Conservation (phyloP, 2,888 invertebrate genomes). For the Leptopilina syphax region DNA sequence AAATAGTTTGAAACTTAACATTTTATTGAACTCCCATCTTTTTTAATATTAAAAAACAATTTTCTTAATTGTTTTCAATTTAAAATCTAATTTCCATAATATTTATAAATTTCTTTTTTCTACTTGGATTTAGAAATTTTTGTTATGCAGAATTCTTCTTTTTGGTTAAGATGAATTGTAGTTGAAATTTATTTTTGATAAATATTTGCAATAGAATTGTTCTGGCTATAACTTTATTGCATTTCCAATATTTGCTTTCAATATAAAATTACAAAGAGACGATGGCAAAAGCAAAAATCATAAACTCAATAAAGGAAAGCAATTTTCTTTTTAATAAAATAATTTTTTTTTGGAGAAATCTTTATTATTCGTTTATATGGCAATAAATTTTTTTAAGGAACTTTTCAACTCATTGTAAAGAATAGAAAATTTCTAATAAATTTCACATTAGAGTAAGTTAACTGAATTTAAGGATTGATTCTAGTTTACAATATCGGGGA, state of each 20-base stretch:
- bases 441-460: background rate
- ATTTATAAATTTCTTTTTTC: background rate
- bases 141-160: too few relatives aligned
- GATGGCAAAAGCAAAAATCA: background rate
- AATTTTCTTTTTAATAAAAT: background rate
- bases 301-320: background rate
- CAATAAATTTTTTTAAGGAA: background rate
- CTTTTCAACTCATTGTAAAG: background rate
- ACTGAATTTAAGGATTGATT: conserved; percentile 3
- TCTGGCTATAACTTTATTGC: background rate
- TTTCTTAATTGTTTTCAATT: background rate
- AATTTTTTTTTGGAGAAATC: background rate
- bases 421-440: background rate
- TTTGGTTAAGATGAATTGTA: too few relatives aligned
- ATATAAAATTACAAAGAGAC: conserved; percentile 3
- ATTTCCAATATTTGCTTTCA: conserved; percentile 6
- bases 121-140: background rate
- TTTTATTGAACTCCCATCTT: conserved; percentile 34
- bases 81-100: background rate
- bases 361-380: background rate
- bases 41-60: background rate
- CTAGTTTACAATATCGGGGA: background rate
- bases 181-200: background rate
- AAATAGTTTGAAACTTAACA: conserved; percentile 25
- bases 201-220: background rate